phyloP scores from a whole-genome alignment of 23 tunicate species.

The Trididemnum clinides region DNA sequence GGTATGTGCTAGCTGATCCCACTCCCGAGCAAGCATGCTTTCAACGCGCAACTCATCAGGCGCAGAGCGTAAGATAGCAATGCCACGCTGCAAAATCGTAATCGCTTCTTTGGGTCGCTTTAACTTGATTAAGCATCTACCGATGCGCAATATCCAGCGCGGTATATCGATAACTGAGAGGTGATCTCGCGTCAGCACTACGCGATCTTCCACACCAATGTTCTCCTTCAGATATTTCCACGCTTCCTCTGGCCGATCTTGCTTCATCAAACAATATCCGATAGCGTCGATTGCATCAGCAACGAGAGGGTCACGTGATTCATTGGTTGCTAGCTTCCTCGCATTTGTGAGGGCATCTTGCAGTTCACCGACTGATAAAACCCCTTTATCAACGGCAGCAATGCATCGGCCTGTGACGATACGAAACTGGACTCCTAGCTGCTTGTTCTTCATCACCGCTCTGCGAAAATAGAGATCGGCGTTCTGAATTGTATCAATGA shows the following conservation, averaged over 20 bases:
- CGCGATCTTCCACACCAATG: slow-evolving; percentile 12
- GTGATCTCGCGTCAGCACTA: neutral
- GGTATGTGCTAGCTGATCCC: neutral
- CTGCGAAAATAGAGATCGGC: neutral
- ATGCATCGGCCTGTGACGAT: neutral
- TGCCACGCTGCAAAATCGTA: neutral
- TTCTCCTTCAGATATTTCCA: neutral
- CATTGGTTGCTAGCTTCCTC: neutral
- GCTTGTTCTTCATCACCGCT: neutral
- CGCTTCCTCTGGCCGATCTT: neutral
- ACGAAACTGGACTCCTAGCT: neutral
- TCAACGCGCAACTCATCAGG: neutral
- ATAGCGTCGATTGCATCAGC: neutral
- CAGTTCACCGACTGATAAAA: neutral
- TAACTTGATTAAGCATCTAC: neutral
- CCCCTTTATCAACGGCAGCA: neutral
- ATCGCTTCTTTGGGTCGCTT: neutral
- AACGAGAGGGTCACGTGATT: neutral
- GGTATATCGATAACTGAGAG: neutral
- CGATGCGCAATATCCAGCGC: neutral
- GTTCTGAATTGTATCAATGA: neutral
- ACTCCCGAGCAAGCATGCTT: neutral
- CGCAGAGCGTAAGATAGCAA: neutral
- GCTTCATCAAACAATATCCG: neutral
- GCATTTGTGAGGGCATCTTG: neutral